phyloP scores from a whole-genome alignment of 2,888 invertebrate genomes.

The Cremastobaeus sp. region DNA sequence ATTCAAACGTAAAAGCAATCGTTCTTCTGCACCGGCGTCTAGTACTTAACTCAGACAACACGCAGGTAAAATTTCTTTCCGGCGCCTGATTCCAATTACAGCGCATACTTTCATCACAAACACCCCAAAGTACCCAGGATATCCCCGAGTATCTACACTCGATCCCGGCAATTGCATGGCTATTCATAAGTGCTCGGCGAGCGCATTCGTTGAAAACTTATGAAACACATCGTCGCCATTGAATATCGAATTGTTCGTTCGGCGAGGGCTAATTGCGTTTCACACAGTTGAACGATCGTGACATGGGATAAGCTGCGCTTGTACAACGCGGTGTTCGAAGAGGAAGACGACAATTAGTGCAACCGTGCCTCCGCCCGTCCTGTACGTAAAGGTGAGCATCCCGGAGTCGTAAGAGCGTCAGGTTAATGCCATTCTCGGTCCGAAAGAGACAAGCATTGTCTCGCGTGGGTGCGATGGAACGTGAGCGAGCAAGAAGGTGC shows the following conservation, averaged over 20 bases:
- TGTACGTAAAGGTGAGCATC: constrained; percentile 52
- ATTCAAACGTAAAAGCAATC: too few relatives aligned
- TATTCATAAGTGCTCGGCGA: constrained; percentile 23
- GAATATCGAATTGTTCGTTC: constrained; percentile 28
- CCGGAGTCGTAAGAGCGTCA: constrained; percentile 46
- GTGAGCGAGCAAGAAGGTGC: constrained; percentile 64
- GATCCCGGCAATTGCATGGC: constrained; percentile 24
- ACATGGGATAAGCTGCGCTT: constrained; percentile 34
- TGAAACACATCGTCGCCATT: constrained; percentile 1
- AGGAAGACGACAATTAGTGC: constrained; percentile 76
- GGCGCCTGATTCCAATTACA: background rate
- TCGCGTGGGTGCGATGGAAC: constrained; percentile 61
- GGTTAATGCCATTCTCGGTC: constrained; percentile 57
- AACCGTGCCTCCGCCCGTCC: constrained; percentile 70
- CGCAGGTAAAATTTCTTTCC: too few relatives aligned
- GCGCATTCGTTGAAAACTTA: constrained; percentile 1
- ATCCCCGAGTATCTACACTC: background rate
- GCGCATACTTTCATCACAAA: background rate
- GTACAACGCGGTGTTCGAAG: constrained; percentile 54
- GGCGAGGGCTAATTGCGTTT: constrained; percentile 42
- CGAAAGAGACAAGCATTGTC: constrained; percentile 59
- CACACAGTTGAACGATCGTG: constrained; percentile 48
- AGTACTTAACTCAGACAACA: too few relatives aligned
- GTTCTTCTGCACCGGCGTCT: too few relatives aligned
- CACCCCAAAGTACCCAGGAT: background rate